phyloP scores from a whole-genome alignment of 2,888 invertebrate genomes.

The Leptarthrus brevirostris region DNA sequence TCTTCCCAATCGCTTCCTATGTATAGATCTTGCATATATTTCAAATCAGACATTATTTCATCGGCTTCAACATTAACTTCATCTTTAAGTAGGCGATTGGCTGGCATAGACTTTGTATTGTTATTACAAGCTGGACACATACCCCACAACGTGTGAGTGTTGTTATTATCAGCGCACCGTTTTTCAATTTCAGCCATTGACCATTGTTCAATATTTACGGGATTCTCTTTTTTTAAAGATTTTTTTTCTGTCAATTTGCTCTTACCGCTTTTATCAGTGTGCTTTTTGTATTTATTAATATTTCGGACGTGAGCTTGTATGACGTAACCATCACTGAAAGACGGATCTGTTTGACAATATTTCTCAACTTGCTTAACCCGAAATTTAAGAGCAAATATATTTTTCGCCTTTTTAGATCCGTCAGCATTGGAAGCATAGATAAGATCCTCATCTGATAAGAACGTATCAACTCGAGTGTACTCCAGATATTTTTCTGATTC shows the following conservation, averaged over 20 bases:
- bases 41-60: conserved; percentile 63
- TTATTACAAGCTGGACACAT: conserved; percentile 61
- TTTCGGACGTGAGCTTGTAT: conserved; percentile 7
- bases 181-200: conserved; percentile 60
- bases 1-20: conserved; percentile 58
- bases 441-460: conserved; percentile 58
- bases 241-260: neutral
- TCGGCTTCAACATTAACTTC: conserved; percentile 62
- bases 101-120: conserved; percentile 60
- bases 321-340: neutral
- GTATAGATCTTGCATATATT: conserved; percentile 62
- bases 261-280: conserved; percentile 38
- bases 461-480: conserved; percentile 59
- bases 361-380: conserved; percentile 72
- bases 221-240: neutral
- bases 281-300: conserved; percentile 29
- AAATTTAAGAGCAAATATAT: conserved; percentile 76
- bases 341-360: conserved; percentile 70
- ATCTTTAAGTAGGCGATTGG: conserved; percentile 60
- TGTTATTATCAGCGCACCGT: conserved; percentile 58
- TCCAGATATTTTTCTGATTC: conserved; percentile 67
- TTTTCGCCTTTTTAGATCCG: conserved; percentile 32
- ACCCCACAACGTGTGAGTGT: conserved; percentile 62
- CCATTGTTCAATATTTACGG: conserved; percentile 56
- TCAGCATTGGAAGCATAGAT: neutral